Base-by-base conservation (phyloP, 2,113 vertebrate species). In the Isurus oxyrinchus region DNA sequence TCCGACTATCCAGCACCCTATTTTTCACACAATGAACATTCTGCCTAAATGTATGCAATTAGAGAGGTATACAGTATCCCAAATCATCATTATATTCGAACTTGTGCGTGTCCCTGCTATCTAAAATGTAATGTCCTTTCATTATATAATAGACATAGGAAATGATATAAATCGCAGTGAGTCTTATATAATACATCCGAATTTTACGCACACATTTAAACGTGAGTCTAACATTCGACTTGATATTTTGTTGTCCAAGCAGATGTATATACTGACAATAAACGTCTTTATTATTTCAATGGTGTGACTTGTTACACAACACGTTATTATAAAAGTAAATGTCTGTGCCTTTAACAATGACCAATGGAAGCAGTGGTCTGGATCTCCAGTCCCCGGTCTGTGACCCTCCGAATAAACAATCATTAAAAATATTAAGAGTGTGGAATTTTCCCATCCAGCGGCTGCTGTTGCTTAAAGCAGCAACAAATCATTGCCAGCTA, bases 391-490 rank as follows among this genome's bases (percentile, higher is more conserved):
- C 93, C 93, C n/a, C 93, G 6, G 61, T 67, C 93, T 69, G 94
- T 95, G 63, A 69, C 44, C 59, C 94, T 55, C 44, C 55, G 66
- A 55, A 95, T 95, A 95, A 69, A 95, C 94, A 95, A 95, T 95
- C 66, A 95, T 95, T 95, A 95, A 72, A 61, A 95, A 95, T 69
- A 53, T 95, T 35, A 88, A 27, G 94, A 95, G 67, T 53, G 49
- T 27, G 94, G 66, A 95, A 55, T 95, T 69, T 95, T 95, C 94
- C 66, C 67, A 95, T 95, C 94, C 66, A 95, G 61, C 61, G n/a
- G 93, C 61, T 94, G 35, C 5, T 23, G 61, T 8, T 23, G 61
- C 8, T 49, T 10, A 95, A 66, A 94, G 90, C 35, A 76, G 40
- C 94, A 72, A 27, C 66, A 95, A 76, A 95, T 95, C 66, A 76